A percentile compares a stretch with the other conserved stretches of the same genome.
Evolutionary conservation across 2,888 invertebrate species (phyloP).

Genomic region (Agrilus biguttatus): DNA sequence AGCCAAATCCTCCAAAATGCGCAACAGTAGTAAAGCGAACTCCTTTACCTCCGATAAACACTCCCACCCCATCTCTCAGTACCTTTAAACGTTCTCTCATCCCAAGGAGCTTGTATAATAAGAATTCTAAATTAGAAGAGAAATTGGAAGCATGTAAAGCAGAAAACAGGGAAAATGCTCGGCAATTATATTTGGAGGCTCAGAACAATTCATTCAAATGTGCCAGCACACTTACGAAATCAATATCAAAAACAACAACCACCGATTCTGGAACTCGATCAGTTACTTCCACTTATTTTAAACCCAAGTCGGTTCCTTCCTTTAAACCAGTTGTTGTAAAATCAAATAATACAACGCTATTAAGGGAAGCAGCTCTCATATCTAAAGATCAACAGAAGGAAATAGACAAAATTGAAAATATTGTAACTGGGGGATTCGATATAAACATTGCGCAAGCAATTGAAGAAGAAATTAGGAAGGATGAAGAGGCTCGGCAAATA

Average conservation of each 20-base stretch:
- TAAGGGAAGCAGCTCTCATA: slow-evolving; percentile 37
- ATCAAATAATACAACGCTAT: slow-evolving; percentile 36
- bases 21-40: slow-evolving; percentile 6
- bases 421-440: slow-evolving; percentile 34
- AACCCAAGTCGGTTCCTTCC: slow-evolving; percentile 7
- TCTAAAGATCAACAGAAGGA: slow-evolving; percentile 34
- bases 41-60: slow-evolving; percentile 10
- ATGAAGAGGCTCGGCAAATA: slow-evolving; percentile 34
- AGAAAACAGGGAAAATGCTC: slow-evolving; percentile 15
- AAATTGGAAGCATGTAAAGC: slow-evolving; percentile 13
- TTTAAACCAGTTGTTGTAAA: slow-evolving; percentile 25
- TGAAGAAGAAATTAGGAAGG: slow-evolving; percentile 32
- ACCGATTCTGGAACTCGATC: background rate
- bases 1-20: slow-evolving; percentile 13
- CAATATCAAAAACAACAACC: slow-evolving; percentile 6
- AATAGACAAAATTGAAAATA: slow-evolving; percentile 35
- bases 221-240: slow-evolving; percentile 8
- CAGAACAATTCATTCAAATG: slow-evolving; percentile 14
- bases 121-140: slow-evolving; percentile 7
- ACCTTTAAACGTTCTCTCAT: slow-evolving; percentile 10
- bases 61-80: slow-evolving; percentile 5
- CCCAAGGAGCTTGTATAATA: slow-evolving; percentile 14
- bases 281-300: slow-evolving; percentile 5
- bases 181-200: slow-evolving; percentile 16
- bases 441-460: slow-evolving; percentile 31